Evolutionary conservation across 1,140 invertebrate species (phyloP).

Genomic region (Parasteatoda tepidariorum): DNA sequence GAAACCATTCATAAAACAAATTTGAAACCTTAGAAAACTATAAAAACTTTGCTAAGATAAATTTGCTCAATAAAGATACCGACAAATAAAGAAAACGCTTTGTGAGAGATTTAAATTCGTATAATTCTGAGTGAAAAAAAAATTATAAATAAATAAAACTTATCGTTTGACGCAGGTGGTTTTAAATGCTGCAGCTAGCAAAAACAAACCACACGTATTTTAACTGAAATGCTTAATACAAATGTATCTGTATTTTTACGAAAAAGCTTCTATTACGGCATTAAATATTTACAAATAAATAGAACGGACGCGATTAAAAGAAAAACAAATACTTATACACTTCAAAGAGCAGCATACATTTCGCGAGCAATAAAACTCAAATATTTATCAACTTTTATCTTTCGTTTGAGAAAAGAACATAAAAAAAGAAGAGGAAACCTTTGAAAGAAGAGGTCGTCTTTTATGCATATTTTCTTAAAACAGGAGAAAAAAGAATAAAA

Average conservation of each 20-base stretch:
- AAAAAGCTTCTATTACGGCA: not conserved
- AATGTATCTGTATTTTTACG: no score
- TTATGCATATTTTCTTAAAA: not conserved
- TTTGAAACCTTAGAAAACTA: no score
- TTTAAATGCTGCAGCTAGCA: no score
- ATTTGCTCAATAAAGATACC: no score
- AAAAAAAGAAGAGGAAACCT: not conserved
- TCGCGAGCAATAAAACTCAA: not conserved
- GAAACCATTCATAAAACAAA: no score
- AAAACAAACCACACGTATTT: no score
- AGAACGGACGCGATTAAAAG: not conserved
- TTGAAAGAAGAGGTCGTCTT: not conserved
- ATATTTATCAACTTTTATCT: not conserved
- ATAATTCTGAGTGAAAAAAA: no score
- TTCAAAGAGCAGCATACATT: not conserved
- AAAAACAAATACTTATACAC: not conserved
- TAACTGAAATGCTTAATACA: not conserved
- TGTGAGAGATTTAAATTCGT: no score
- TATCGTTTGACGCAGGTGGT: no score
- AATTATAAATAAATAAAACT: no score
- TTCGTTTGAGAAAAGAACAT: not conserved
- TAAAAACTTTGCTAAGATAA: no score
- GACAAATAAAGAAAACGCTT: no score
- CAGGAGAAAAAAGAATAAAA: not conserved
- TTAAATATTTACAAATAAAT: not conserved